Evolutionary conservation across 2,888 invertebrate genomes (phyloP).

Genomic region (Caenorhabditis afra): DNA sequence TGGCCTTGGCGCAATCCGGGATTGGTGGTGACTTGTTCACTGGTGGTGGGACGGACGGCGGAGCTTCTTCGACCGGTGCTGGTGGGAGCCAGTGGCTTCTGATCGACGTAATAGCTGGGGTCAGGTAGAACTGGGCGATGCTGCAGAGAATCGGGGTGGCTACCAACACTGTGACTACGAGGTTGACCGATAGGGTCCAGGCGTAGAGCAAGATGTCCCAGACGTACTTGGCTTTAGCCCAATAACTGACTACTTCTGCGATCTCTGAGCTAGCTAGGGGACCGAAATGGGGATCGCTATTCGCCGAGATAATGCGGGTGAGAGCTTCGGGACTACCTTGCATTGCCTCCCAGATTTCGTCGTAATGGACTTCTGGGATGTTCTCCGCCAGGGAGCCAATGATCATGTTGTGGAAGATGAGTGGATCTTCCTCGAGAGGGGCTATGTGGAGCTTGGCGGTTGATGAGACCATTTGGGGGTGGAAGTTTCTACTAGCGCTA

Average conservation of each 20-base stretch:
- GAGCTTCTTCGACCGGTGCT: neutral
- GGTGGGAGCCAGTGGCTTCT: neutral
- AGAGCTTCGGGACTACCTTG: constrained; percentile 15
- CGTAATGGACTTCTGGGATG: neutral
- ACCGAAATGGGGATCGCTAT: neutral
- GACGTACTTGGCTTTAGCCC: neutral
- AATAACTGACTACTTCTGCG: neutral
- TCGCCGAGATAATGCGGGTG: neutral
- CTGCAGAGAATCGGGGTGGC: neutral
- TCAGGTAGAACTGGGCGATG: neutral
- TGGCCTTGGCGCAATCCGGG: no score
- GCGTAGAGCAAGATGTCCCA: neutral
- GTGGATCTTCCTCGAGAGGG: neutral
- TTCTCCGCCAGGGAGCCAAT: constrained; percentile 5
- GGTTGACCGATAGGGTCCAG: neutral
- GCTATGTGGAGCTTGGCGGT: neutral
- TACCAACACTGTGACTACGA: neutral
- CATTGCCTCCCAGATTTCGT: constrained; percentile 15
- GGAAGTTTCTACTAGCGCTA: neutral
- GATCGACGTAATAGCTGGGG: neutral
- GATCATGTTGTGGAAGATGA: constrained; percentile 18
- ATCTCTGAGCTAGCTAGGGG: neutral
- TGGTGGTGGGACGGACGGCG: neutral
- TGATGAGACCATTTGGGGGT: neutral
- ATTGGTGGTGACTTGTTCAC: neutral